Base-by-base conservation (phyloP, 2,113 vertebrate species). In the Progne subis region DNA sequence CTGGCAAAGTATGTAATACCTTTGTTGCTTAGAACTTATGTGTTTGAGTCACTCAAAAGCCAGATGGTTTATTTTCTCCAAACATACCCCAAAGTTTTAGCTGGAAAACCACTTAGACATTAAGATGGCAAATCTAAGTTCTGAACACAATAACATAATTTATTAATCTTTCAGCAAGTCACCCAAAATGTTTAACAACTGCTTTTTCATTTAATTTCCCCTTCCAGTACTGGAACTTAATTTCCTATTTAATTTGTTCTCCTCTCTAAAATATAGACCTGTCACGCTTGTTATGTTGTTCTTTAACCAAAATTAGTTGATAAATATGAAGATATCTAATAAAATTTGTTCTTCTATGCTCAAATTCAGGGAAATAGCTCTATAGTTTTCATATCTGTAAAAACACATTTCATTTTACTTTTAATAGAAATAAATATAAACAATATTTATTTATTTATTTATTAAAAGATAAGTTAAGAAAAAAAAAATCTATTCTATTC, bases 181-280 rank as follows among this genome's bases (percentile, higher is more conserved):
- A 89, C 82, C 24, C 63, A 90, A 88, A 97, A 95, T 92, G 72
- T 82, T 94, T 96, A 95, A 93, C 88, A 88, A 90, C 80, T 90
- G 55, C 60, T 92, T 97, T 97, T 97, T 95, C 59, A 84, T 94
- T 93, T 87, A 92, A 61, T 82, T 91, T 95, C 69, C 63, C 50
- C 31, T 95, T 96, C 95, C 96, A 97, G 75, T 94, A 82, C 93
- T 94, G 88, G 92, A 88, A 68, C 82, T 92, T 92, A 18, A 94
- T 96, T 96, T 96, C 93, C 67, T 86, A 82, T 81, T 96, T 87
- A 47, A 94, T 97, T 97, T 97, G 88, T 92, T 92, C 55, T 70
- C 11, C 12, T 86, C 15, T 76, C 55, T 94, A 64, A 90, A 94
- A 94, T 81, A 88, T 34, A 81, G 29, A 34, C 37, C 34, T 95